Percentiles rank a stretch among this genome's conserved stretches.
Conservation (phyloP, 1,140 invertebrate species). For the Teleogryllus occipitalis region DNA sequence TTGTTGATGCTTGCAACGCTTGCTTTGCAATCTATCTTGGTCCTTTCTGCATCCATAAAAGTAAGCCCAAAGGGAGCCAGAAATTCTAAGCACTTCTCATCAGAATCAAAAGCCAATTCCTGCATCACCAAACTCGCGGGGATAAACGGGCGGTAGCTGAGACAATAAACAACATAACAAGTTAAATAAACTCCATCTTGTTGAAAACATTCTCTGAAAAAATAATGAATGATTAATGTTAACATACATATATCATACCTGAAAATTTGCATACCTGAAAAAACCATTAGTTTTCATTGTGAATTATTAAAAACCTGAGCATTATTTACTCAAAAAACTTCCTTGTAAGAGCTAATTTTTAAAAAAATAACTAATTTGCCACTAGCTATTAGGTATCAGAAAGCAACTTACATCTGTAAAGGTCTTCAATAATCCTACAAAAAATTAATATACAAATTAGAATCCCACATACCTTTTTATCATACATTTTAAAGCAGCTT, state of each 20-base stretch:
- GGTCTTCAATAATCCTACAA: neutral
- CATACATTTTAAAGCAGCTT: constrained; percentile 79
- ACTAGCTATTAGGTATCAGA: neutral
- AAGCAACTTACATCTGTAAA: neutral
- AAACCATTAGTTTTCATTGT: neutral
- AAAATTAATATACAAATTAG: neutral
- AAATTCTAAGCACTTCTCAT: constrained; percentile 77
- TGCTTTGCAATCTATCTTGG: constrained; percentile 78
- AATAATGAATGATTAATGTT: constrained; percentile 18
- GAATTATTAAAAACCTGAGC: neutral
- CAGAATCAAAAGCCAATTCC: constrained; percentile 76
- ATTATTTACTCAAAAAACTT: neutral
- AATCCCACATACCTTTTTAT: constrained; percentile 87
- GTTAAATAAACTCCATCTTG: constrained; percentile 4
- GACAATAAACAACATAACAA: constrained; percentile 39
- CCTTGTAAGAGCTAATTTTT: no score
- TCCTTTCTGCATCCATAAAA: constrained; percentile 59
- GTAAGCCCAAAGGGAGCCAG: constrained; percentile 69
- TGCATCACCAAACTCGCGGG: constrained; percentile 73
- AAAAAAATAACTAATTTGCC: neutral
- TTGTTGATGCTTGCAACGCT: constrained; percentile 51
- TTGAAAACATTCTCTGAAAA: constrained; percentile 19
- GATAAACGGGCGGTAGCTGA: constrained; percentile 87
- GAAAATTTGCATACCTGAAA: constrained; percentile 30
- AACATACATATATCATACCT: constrained; percentile 7